Evolutionary conservation across 2,888 invertebrate genomes (phyloP), one percentile per base, ranked within the genome.

Genomic region (Norana najaformis): DNA sequence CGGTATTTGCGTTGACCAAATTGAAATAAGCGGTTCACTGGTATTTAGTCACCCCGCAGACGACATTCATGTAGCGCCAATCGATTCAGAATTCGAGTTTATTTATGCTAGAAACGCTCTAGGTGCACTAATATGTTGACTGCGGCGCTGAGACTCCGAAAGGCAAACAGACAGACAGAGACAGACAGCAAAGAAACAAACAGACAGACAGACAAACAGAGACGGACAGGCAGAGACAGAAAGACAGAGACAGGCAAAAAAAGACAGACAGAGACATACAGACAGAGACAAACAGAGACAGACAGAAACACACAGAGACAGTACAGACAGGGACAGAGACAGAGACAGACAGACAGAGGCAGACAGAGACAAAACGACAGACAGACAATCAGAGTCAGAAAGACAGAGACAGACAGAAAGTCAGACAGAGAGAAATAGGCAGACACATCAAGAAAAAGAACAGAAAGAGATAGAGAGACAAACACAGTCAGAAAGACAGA

Each of bases 1-100:
- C 0, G n/a, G 30, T 16, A 1, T 2, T 16, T 30, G 30, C n/a
- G 69, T n/a, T 69, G 69, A 69, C 69, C 69, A 69, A 69, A 69
- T 69, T 69, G 69, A 69, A 69, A 69, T 69, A n/a, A 69, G n/a
- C 69, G 69, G 69, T 69, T 69, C 69, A 69, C 69, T 69, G 69
- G 69, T 69, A n/a, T 69, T n/a, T n/a, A n/a, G n/a, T n/a, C 69
- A 5, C 69, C 30, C 2, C 69, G 69, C 69, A n/a, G 69, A 69
- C 13, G 69, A 69, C 69, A 69, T 30, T 69, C 69, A 30, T n/a
- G n/a, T 30, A n/a, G 69, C 69, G 69, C n/a, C 69, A 69, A 69
- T 69, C 69, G 69, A n/a, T 69, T 69, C n/a, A 69, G n/a, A 69
- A 69, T 69, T 69, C 8, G 69, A 69, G 69, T 69, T 69, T n/a